These are phyloP conservation scores for Microctenopoma stevenorrisi DNA, from an alignment of 2,797 vertebrate genomes.

Conservation along the genomic window DNA sequence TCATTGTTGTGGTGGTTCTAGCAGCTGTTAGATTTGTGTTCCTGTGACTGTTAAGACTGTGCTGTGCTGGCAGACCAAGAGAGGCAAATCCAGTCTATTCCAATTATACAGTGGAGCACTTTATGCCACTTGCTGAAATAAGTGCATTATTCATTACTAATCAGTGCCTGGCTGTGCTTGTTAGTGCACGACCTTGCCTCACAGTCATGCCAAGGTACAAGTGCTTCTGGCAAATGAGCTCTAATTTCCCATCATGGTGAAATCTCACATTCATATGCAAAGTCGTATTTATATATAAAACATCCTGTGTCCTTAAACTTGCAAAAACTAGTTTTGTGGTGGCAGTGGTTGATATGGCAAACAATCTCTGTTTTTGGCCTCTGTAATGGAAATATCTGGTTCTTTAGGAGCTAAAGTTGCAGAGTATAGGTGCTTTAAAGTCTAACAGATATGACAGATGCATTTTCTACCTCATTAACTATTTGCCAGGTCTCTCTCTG, in stretches of 20 bases:
- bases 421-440: no score
- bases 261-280: slow-evolving; percentile 35
- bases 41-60: slow-evolving; percentile 52
- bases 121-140: slow-evolving; percentile 72
- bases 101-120: slow-evolving; percentile 73
- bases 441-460: no score
- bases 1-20: slow-evolving; percentile 52
- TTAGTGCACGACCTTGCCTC: slow-evolving; percentile 60
- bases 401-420: no score
- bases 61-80: slow-evolving; percentile 63
- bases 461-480: no score
- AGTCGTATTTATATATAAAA: slow-evolving; percentile 1
- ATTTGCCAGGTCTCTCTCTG: no score
- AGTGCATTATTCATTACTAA: slow-evolving; percentile 81
- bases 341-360: neutral
- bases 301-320: neutral
- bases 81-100: slow-evolving; percentile 73
- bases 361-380: no score
- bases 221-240: slow-evolving; percentile 52
- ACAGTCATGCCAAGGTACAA: slow-evolving; percentile 53
- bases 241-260: slow-evolving; percentile 39
- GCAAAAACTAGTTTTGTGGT: neutral
- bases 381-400: no score
- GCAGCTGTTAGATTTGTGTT: slow-evolving; percentile 69
- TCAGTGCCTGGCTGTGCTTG: slow-evolving; percentile 76